phyloP scores from a whole-genome alignment of 2,888 invertebrate species.

The Amphimallon solstitiale region DNA sequence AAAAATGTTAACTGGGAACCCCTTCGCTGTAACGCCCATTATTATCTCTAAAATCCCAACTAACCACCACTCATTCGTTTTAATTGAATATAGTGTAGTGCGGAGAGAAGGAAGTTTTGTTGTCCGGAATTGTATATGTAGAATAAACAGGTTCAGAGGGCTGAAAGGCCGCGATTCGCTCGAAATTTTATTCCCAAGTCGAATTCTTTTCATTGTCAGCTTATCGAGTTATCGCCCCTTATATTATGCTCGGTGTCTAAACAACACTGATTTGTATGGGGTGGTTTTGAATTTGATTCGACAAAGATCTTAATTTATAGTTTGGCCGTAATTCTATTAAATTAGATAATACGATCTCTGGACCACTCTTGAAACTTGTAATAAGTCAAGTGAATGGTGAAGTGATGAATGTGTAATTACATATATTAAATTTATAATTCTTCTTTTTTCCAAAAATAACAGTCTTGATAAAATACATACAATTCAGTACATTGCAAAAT shows the following conservation, averaged over 20 bases:
- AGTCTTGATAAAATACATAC: too few species aligned
- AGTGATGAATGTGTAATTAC: constrained; percentile 29
- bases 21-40: constrained; percentile 52
- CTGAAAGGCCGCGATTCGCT: constrained; percentile 39
- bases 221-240: constrained; percentile 61
- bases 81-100: constrained; percentile 58
- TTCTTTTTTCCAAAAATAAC: too few species aligned
- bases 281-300: constrained; percentile 54
- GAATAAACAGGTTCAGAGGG: constrained; percentile 20
- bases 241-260: constrained; percentile 60
- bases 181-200: constrained; percentile 49
- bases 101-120: constrained; percentile 47
- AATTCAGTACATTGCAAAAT: too few species aligned
- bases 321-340: constrained; percentile 42
- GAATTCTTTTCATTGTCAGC: constrained; percentile 55
- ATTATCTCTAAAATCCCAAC: constrained; percentile 56
- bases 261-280: constrained; percentile 57
- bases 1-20: constrained; percentile 57
- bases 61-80: constrained; percentile 60
- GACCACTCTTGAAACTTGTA: constrained; percentile 33
- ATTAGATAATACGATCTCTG: constrained; percentile 37
- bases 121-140: constrained; percentile 31
- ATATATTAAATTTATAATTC: constrained; percentile 1
- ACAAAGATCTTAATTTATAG: constrained; percentile 56
- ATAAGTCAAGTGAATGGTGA: constrained; percentile 30